phyloP scores from a whole-genome alignment of 1,140 invertebrate genomes.

The Melipona quadrifasciata region DNA sequence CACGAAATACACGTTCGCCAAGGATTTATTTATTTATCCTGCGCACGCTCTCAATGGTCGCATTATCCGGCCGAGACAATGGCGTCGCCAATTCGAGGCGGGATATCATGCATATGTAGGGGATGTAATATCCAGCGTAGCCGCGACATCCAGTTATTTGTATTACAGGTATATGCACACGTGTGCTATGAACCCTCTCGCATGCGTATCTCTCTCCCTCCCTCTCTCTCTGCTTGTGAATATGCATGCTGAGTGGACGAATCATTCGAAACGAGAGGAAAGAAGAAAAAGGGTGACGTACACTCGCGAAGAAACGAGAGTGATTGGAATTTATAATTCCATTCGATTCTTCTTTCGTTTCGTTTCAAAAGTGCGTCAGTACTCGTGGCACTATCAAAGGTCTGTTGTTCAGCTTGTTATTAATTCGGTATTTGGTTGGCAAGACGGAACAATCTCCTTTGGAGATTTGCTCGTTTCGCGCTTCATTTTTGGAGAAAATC shows the following conservation, averaged over 20 bases:
- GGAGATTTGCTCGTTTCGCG: too few species aligned
- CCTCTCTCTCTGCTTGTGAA: not conserved
- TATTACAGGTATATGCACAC: not conserved
- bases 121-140: not conserved
- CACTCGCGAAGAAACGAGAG: too few species aligned
- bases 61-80: conserved; percentile 32
- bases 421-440: too few species aligned
- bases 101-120: not conserved
- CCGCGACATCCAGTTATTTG: not conserved
- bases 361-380: too few species aligned
- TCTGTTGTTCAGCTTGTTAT: too few species aligned
- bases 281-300: too few species aligned
- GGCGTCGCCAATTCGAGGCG: not conserved
- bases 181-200: too few species aligned
- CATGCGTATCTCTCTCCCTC: not conserved
- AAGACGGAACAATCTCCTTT: too few species aligned
- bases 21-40: conserved; percentile 38
- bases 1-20: not conserved
- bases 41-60: not conserved
- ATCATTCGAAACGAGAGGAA: not conserved
- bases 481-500: too few species aligned
- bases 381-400: too few species aligned
- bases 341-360: too few species aligned
- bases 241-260: not conserved
- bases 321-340: too few species aligned